A percentile compares a stretch with the other conserved stretches of the same genome.
Evolutionary conservation across 1,140 invertebrate species (phyloP).

Genomic region (Kradibia gibbosae): DNA sequence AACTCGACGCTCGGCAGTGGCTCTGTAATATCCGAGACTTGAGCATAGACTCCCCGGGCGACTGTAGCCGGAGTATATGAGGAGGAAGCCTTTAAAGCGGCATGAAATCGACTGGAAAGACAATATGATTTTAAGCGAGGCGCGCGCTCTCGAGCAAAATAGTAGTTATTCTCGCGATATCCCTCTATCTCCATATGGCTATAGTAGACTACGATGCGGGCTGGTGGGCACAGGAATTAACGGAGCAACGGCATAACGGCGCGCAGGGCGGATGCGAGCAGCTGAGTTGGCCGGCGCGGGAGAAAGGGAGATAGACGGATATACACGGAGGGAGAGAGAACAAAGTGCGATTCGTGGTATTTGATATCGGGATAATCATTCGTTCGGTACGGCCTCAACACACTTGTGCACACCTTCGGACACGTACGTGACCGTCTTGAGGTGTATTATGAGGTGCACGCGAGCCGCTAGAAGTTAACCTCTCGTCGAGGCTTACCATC

Average conservation of each 20-base stretch:
- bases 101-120: slow-evolving; percentile 63
- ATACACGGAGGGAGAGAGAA: no score
- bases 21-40: slow-evolving; percentile 22
- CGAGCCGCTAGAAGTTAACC: slow-evolving; percentile 63
- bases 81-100: slow-evolving; percentile 13
- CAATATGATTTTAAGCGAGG: slow-evolving; percentile 66
- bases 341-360: slow-evolving; percentile 72
- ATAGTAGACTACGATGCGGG: no score
- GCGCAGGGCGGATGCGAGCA: slow-evolving; percentile 54
- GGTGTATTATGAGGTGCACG: slow-evolving; percentile 37
- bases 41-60: neutral
- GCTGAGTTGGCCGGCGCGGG: slow-evolving; percentile 15
- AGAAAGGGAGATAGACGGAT: neutral
- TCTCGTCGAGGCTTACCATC: slow-evolving; percentile 60
- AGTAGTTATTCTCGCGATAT: slow-evolving; percentile 3
- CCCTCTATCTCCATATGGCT: neutral
- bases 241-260: slow-evolving; percentile 62
- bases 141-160: slow-evolving; percentile 15
- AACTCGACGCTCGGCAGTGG: neutral
- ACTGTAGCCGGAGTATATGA: neutral
- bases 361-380: slow-evolving; percentile 72
- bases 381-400: slow-evolving; percentile 37
- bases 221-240: slow-evolving; percentile 60
- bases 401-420: neutral
- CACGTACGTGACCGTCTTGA: neutral